Evolutionary conservation across 2,797 vertebrate genomes (phyloP), one percentile per base, ranked within the genome.

Genomic region (Margarornis squamiger): DNA sequence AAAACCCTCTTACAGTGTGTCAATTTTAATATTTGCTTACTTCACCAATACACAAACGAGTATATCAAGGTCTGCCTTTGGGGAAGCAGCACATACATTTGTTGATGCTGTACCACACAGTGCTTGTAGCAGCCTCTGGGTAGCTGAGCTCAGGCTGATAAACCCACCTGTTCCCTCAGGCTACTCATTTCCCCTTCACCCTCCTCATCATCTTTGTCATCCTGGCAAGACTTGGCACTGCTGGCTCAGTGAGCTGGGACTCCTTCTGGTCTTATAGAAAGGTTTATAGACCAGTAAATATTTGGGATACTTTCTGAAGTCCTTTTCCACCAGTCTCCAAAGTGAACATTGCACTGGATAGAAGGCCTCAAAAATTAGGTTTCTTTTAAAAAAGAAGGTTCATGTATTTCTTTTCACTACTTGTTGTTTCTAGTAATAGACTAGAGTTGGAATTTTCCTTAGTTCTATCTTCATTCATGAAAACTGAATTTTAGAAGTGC

Each of bases 1-100:
- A 96, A 95, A 95, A 94, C 58, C 21, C 32, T 90, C 70, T 92
- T 73, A 73, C 73, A 73, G 55, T 24, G 41, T 93, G 92, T 92
- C 89, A 73, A 83, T 97, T 96, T 96, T 87, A 96, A 93, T 95
- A 94, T 95, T 92, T 95, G 57, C 80, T 88, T 95, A 46, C 26
- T 95, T 84, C 45, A 45, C 43, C n/a, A 9, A 39, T 34, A 58
- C 52, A 71, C 41, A 43, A 76, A 93, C 0, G 3, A 76, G 38
- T 63, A 26, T n/a, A 80, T 82, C 84, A 74, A 88, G 52, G 41
- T 92, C 34, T 95, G 36, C 77, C 94, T 85, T 62, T 82, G 52
- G 77, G 92, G 71, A 79, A 79, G 52, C 21, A 67, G 71, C 43
- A 87, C 73, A 58, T 18, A 30, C 43, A 54, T 63, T 24, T 94